Conservation (phyloP, 2,113 vertebrate genomes). For the Pluvianellus socialis region DNA sequence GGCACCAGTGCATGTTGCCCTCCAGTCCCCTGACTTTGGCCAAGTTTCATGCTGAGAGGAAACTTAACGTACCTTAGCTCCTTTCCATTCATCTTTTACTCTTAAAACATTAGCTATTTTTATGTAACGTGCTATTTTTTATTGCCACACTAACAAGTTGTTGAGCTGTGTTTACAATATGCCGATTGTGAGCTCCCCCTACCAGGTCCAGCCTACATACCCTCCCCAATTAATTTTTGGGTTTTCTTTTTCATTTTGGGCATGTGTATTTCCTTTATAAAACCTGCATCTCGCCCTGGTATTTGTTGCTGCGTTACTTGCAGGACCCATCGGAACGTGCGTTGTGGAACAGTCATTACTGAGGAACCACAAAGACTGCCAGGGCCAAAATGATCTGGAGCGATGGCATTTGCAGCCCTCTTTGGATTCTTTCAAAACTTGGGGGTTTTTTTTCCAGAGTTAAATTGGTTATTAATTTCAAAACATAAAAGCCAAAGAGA, state of each 20-base stretch:
- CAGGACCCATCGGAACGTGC: neutral
- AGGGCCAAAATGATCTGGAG: neutral
- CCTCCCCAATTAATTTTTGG: neutral
- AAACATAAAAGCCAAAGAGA: neutral
- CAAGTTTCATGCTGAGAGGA: neutral
- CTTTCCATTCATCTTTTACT: neutral
- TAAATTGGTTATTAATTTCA: neutral
- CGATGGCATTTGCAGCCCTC: neutral
- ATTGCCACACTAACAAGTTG: neutral
- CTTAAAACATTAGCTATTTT: constrained; percentile 9
- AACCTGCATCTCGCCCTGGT: neutral
- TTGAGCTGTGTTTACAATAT: constrained; percentile 9
- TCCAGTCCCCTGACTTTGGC: neutral
- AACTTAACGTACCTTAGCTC: neutral
- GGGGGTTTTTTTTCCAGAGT: neutral
- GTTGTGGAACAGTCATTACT: neutral
- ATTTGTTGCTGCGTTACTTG: neutral
- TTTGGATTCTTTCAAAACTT: neutral
- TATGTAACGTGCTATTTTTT: constrained; percentile 36
- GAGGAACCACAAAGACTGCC: neutral
- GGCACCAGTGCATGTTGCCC: neutral
- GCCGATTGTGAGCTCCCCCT: neutral
- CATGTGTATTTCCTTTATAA: constrained; percentile 6
- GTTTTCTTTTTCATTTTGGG: constrained; percentile 6
- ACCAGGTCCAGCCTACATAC: neutral